These are phyloP conservation scores for Drosophila subsilvestris DNA, from an alignment of 2,888 invertebrate genomes.

Conservation along the genomic window DNA sequence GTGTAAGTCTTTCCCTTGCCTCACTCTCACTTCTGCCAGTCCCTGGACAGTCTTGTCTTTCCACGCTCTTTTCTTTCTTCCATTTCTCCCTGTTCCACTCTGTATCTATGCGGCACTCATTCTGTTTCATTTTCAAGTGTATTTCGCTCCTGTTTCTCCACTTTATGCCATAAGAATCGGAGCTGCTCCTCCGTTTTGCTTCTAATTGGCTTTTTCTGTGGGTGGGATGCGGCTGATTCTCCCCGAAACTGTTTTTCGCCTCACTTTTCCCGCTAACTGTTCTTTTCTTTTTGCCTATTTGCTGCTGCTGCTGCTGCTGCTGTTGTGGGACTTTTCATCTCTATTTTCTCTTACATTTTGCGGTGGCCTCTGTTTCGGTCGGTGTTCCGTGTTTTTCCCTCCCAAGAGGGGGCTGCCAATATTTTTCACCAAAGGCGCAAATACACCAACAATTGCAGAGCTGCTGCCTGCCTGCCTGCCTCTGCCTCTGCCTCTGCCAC, in stretches of 20 bases:
- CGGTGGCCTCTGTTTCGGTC: constrained; percentile 45
- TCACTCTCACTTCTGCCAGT: background rate
- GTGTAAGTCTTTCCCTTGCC: background rate
- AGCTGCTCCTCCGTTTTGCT: background rate
- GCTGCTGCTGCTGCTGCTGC: no score
- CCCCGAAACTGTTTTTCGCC: constrained; percentile 14
- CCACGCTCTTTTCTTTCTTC: background rate
- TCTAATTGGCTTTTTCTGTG: background rate
- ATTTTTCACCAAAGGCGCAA: constrained; percentile 79
- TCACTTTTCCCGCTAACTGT: constrained; percentile 32
- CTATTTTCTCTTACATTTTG: constrained; percentile 62
- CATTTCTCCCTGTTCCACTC: constrained; percentile 68
- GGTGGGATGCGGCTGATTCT: background rate
- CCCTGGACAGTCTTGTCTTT: background rate
- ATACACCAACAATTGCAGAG: constrained; percentile 60
- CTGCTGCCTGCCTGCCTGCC: constrained; percentile 43
- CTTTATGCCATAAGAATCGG: background rate
- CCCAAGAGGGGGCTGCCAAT: constrained; percentile 66
- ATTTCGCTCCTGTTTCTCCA: constrained; percentile 52
- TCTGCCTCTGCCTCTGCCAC: constrained; percentile 46
- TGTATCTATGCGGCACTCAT: constrained; percentile 46
- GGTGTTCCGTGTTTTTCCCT: constrained; percentile 4
- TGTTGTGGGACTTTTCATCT: constrained; percentile 22
- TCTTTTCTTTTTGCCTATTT: constrained; percentile 28
- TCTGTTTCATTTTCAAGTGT: constrained; percentile 56